Evolutionary conservation across 2,888 invertebrate species (phyloP).

Genomic region (Caenorhabditis sinica): DNA sequence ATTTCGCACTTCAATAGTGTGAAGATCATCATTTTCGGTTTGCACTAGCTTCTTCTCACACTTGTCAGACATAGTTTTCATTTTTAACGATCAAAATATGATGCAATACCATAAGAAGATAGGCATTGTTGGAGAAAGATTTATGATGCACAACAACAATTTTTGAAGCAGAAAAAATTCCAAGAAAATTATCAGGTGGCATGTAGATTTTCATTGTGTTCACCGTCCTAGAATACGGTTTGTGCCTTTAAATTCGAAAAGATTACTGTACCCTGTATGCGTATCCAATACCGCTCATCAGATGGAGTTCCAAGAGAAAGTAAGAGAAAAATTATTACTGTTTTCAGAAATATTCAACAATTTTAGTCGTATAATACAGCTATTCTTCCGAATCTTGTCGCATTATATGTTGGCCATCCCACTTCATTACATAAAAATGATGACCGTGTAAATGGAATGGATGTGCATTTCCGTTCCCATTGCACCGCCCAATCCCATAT

Average conservation of each 20-base stretch:
- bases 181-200: slow-evolving; percentile 76
- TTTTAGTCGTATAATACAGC: too few relatives aligned
- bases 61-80: too few relatives aligned
- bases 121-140: too few relatives aligned
- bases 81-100: too few relatives aligned
- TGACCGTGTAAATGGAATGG: slow-evolving; percentile 81
- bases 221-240: slow-evolving; percentile 71
- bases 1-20: too few relatives aligned
- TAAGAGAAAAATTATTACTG: too few relatives aligned
- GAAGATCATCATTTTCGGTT: too few relatives aligned
- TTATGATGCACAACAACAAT: too few relatives aligned
- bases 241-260: not conserved
- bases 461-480: slow-evolving; percentile 78
- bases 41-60: too few relatives aligned
- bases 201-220: slow-evolving; percentile 78
- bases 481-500: slow-evolving; percentile 80
- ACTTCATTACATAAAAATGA: slow-evolving; percentile 81
- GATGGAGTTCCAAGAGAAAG: slow-evolving; percentile 81
- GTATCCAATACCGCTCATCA: slow-evolving; percentile 83
- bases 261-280: slow-evolving; percentile 69
- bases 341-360: too few relatives aligned
- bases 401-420: slow-evolving; percentile 78
- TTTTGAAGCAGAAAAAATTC: too few relatives aligned
- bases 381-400: slow-evolving; percentile 67
- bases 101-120: too few relatives aligned